Evolutionary conservation across 2,888 invertebrate genomes (phyloP).

Genomic region (Actias luna): DNA sequence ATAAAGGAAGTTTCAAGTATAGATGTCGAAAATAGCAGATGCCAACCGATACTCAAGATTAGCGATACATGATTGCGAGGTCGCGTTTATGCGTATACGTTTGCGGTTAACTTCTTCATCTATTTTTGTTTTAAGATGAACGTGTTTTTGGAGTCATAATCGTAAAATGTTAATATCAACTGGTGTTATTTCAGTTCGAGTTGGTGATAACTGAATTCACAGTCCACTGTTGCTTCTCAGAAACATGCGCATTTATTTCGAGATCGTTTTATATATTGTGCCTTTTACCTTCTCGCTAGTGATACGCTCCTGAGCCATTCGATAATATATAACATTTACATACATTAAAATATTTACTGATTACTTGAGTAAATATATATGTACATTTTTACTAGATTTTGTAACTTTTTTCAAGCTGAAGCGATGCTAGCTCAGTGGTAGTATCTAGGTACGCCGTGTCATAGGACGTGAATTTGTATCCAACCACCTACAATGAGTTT

Average conservation of each 20-base stretch:
- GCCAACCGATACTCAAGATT: neutral
- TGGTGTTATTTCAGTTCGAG: neutral
- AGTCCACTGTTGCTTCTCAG: neutral
- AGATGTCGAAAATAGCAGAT: neutral
- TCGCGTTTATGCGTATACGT: neutral
- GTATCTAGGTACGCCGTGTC: no score
- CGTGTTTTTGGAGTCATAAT: constrained; percentile 7
- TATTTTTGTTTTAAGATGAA: constrained; percentile 9
- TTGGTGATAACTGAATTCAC: constrained; percentile 7
- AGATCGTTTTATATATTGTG: neutral
- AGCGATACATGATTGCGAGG: neutral
- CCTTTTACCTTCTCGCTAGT: neutral
- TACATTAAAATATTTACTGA: neutral
- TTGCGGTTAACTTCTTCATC: constrained; percentile 9
- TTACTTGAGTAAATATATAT: neutral
- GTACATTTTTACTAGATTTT: no score
- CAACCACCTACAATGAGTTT: no score
- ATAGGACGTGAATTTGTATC: no score
- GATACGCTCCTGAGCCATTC: neutral
- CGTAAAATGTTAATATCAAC: constrained; percentile 11
- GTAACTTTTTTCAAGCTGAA: no score
- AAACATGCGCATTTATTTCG: neutral
- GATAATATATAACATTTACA: neutral
- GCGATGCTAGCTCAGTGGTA: no score
- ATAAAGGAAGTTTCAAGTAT: no score